Evolutionary conservation across 2,888 invertebrate genomes (phyloP).

Genomic region (Spodoptera exigua): DNA sequence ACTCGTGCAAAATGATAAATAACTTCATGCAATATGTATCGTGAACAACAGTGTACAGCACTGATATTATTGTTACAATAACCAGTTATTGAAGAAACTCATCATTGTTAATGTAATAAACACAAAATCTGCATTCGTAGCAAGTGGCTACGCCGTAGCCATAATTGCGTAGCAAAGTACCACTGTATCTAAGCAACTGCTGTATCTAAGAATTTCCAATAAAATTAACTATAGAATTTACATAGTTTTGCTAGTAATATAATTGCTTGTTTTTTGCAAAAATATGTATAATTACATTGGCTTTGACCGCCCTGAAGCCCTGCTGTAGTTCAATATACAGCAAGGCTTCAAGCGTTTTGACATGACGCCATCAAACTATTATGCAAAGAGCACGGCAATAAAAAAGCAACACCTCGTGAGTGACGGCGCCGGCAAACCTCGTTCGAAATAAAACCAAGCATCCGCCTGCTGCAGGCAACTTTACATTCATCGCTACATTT

Average conservation of each 20-base stretch:
- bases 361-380: slow-evolving; percentile 45
- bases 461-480: slow-evolving; percentile 42
- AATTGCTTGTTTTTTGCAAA: neutral
- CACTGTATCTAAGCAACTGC: too few species aligned
- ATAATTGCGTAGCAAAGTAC: too few species aligned
- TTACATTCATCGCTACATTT: slow-evolving; percentile 52
- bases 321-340: too few species aligned
- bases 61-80: too few species aligned
- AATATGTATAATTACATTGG: neutral
- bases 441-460: slow-evolving; percentile 49
- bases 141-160: too few species aligned
- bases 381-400: slow-evolving; percentile 47
- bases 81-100: too few species aligned
- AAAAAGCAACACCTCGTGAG: slow-evolving; percentile 53
- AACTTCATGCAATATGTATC: neutral
- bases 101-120: too few species aligned
- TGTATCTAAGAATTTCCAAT: too few species aligned
- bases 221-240: too few species aligned
- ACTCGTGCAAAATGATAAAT: slow-evolving; percentile 6
- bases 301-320: slow-evolving; percentile 1
- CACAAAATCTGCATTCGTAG: too few species aligned
- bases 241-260: too few species aligned
- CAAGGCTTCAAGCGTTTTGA: too few species aligned
- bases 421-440: slow-evolving; percentile 43
- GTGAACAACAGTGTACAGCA: neutral